phyloP scores from a whole-genome alignment of 2,888 invertebrate genomes.

The Tenthredo notha region DNA sequence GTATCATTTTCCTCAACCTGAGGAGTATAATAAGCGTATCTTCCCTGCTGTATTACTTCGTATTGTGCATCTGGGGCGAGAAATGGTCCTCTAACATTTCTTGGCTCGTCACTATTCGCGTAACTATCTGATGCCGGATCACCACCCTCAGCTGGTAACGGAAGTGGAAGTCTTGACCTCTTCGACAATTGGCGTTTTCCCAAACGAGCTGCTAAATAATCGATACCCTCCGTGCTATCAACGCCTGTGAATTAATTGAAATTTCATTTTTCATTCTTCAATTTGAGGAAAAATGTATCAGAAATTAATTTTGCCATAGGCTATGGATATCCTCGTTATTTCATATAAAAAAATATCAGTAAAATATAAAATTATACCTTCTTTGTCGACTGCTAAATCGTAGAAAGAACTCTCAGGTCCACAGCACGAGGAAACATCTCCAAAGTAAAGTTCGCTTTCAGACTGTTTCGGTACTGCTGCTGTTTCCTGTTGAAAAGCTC shows the following conservation, averaged over 20 bases:
- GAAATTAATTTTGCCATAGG: conserved; percentile 49
- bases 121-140: conserved; percentile 69
- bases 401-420: conserved; percentile 82
- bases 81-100: conserved; percentile 77
- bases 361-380: conserved; percentile 70
- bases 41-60: conserved; percentile 80
- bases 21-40: conserved; percentile 70
- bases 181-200: conserved; percentile 82
- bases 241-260: conserved; percentile 58
- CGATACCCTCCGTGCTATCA: conserved; percentile 79
- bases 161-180: conserved; percentile 80
- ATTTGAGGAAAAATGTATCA: not conserved
- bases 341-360: not conserved
- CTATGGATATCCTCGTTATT: conserved; percentile 62
- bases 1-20: conserved; percentile 70
- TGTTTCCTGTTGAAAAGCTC: conserved; percentile 86
- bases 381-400: conserved; percentile 81
- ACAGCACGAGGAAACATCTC: conserved; percentile 92
- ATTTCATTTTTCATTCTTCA: not conserved
- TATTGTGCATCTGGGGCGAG: conserved; percentile 84
- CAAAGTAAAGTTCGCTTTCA: conserved; percentile 92
- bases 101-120: conserved; percentile 69
- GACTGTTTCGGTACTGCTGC: conserved; percentile 83
- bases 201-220: conserved; percentile 81
- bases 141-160: conserved; percentile 64